Percentiles rank a stretch among this genome's conserved stretches.
phyloP scores from a whole-genome alignment of 2,113 vertebrate species.

The Osmerus mordax region DNA sequence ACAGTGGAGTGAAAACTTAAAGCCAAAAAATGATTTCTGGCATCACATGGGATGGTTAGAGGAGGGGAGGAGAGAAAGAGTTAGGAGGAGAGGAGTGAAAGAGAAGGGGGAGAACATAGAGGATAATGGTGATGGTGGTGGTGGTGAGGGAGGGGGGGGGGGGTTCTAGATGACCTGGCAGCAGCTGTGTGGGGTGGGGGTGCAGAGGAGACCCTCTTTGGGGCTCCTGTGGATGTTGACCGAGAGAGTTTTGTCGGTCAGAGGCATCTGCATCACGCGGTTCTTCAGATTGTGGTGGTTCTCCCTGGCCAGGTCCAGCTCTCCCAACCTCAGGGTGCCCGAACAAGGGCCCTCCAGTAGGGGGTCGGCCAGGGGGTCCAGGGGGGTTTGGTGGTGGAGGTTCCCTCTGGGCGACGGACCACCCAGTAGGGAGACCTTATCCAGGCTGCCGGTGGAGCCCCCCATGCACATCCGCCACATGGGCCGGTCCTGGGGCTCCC shows the following conservation, averaged over 20 bases:
- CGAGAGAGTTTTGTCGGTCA: conserved; percentile 95
- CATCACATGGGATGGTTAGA: background rate
- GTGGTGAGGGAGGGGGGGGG: conserved; percentile 51
- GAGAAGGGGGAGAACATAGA: conserved; percentile 17
- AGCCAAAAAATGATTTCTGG: background rate
- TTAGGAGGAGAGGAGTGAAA: background rate
- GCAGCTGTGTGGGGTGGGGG: conserved; percentile 90
- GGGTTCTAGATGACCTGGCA: conserved; percentile 92
- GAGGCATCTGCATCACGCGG: conserved; percentile 92
- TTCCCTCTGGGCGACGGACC: conserved; percentile 61
- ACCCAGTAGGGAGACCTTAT: conserved; percentile 70
- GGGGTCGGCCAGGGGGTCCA: conserved; percentile 51
- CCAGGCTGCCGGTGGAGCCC: conserved; percentile 72
- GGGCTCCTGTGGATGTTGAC: conserved; percentile 93
- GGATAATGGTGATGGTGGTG: conserved; percentile 63
- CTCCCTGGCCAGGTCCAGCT: conserved; percentile 80
- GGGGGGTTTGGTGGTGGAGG: conserved; percentile 50
- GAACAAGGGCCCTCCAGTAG: conserved; percentile 72
- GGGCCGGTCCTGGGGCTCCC: conserved; percentile 81
- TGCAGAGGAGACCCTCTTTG: conserved; percentile 90
- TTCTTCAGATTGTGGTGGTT: conserved; percentile 85
- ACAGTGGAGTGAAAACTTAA: background rate
- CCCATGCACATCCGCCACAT: conserved; percentile 95
- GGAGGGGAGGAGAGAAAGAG: background rate
- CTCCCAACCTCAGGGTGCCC: conserved; percentile 74